A percentile compares a stretch with the other conserved stretches of the same genome.
phyloP scores from a whole-genome alignment of 2,113 vertebrate species.

The Aegithalos caudatus region DNA sequence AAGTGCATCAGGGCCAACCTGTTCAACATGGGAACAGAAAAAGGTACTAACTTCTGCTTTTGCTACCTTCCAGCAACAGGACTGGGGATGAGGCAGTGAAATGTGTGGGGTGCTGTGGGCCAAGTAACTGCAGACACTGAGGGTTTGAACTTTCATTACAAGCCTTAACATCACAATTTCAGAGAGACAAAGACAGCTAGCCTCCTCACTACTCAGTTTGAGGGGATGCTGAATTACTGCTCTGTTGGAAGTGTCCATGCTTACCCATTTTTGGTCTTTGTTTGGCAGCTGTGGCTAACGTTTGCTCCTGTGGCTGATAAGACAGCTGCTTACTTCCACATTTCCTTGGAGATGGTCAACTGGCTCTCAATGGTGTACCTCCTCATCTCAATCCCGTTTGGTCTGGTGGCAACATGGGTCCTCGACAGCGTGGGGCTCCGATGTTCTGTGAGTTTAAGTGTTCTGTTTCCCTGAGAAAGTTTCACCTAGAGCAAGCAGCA shows the following conservation, averaged over 20 bases:
- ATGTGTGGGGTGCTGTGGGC: neutral
- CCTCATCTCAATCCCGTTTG: slow-evolving; percentile 83
- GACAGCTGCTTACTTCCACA: slow-evolving; percentile 71
- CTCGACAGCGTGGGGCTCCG: slow-evolving; percentile 86
- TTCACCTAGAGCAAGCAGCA: neutral
- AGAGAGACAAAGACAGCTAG: rapidly evolving
- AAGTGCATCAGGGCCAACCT: neutral
- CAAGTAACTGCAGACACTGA: neutral
- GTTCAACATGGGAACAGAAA: neutral
- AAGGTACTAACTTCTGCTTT: neutral
- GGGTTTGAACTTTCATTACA: neutral
- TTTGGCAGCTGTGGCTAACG: slow-evolving; percentile 86
- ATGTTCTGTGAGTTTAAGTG: slow-evolving; percentile 75
- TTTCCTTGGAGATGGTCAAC: slow-evolving; percentile 78
- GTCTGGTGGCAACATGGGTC: slow-evolving; percentile 87
- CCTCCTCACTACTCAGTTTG: neutral
- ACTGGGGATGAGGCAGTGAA: neutral
- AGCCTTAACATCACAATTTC: neutral
- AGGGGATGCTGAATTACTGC: neutral
- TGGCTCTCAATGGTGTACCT: slow-evolving; percentile 89
- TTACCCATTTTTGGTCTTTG: neutral
- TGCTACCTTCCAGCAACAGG: neutral
- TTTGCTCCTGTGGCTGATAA: slow-evolving; percentile 90
- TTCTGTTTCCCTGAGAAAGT: neutral
- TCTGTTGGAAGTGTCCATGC: neutral